Conservation (phyloP, 2,888 invertebrate species). For the Seira ritae region DNA sequence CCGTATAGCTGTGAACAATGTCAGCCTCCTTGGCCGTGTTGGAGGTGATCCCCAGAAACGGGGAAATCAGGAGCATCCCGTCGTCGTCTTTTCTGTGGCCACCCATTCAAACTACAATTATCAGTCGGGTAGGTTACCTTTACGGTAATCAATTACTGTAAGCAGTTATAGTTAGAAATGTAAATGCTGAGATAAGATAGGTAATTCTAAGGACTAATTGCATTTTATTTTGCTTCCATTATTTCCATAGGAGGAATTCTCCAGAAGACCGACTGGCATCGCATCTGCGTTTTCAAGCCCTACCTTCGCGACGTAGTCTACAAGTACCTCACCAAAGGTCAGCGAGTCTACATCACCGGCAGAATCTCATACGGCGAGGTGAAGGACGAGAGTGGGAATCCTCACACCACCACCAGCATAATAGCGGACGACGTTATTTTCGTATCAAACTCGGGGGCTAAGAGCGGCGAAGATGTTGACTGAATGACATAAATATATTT, state of each 20-base stretch:
- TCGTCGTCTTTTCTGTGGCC: constrained; percentile 91
- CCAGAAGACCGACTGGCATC: constrained; percentile 95
- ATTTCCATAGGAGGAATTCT: constrained; percentile 82
- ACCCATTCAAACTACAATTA: constrained; percentile 90
- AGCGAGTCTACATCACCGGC: constrained; percentile 88
- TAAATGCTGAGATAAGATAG: too few relatives aligned
- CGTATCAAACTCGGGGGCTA: constrained; percentile 78
- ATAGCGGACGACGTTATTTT: constrained; percentile 93
- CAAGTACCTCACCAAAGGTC: constrained; percentile 89
- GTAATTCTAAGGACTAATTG: too few relatives aligned
- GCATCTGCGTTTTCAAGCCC: constrained; percentile 90
- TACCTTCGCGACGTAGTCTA: constrained; percentile 86
- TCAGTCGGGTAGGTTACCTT: constrained; percentile 76
- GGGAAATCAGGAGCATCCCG: constrained; percentile 88
- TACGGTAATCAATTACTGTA: neutral
- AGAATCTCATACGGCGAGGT: constrained; percentile 90
- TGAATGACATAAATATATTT: too few relatives aligned
- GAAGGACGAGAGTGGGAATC: constrained; percentile 85
- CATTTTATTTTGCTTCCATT: too few relatives aligned
- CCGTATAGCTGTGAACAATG: constrained; percentile 85
- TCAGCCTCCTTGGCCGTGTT: constrained; percentile 89
- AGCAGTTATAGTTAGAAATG: too few relatives aligned
- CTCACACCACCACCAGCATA: constrained; percentile 85
- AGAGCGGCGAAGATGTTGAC: constrained; percentile 32
- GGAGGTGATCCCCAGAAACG: constrained; percentile 92